Evolutionary conservation across 2,113 vertebrate species (phyloP), one percentile per base, ranked within the genome.

Genomic region (Rhinoptilus africanus): DNA sequence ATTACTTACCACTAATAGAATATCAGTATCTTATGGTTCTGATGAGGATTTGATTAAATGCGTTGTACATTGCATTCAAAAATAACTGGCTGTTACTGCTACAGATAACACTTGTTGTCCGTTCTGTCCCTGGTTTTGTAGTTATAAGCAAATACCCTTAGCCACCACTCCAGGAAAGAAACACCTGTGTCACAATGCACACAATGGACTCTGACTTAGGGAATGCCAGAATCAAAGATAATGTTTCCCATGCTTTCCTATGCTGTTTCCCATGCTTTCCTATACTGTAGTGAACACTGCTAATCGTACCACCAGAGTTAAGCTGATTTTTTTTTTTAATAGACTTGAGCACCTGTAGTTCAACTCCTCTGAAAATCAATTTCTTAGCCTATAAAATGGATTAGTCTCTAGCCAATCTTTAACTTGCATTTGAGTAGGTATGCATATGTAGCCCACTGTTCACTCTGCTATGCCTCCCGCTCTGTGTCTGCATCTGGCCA

Each of bases 391-490:
- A 92, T 96, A 96, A 97, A 96, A 85, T 59, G 39, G 63, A 92
- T 93, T 97, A 85, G 80, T 94, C 94, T 97, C 94, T 85, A 89
- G 96, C 94, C 84, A 96, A 85, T 94, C 81, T 85, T 96, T 96
- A 95, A 90, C 71, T 48, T 73, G 69, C 47, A 80, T 82, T 94
- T 87, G 63, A 85, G 78, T 88, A 94, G 54, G 84, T 91, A 19
- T 87, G 86, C 62, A 43, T 59, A 57, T 88, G 78, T 89, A 92
- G 63, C 87, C 69, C 81, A 43, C 80, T 66, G 57, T 43, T 95
- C 37, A 6, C 57, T 48, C 22, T 34, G 69, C 45, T 89, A 1
- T 88, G 74, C 41, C 30, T 89, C 88, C 80, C 51, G 23, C 62
- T 72, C 86, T n/a, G 71, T 39, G 75, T 56, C 60, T 32, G 75